phyloP scores from a whole-genome alignment of 2,113 vertebrate species.

The Amphiprion ocellaris region DNA sequence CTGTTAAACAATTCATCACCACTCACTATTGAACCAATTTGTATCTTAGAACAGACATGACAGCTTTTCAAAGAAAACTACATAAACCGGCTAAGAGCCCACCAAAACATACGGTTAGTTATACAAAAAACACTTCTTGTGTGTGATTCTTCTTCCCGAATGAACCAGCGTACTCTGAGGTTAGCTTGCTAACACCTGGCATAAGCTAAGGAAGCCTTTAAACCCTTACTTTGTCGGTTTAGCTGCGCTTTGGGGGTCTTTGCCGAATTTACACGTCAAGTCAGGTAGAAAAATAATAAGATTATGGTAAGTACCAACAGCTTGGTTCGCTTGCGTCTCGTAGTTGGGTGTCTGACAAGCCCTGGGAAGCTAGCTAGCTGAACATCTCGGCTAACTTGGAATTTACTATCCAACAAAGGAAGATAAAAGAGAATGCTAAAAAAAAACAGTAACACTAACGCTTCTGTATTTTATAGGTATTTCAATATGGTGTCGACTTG shows the following conservation, averaged over 20 bases:
- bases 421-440: not conserved
- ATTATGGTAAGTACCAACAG: constrained; percentile 22
- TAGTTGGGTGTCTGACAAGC: constrained; percentile 15
- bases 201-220: not conserved
- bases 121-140: constrained; percentile 34
- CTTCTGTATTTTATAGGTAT: not conserved
- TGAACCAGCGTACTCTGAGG: constrained; percentile 14
- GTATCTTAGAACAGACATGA: not conserved
- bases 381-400: constrained; percentile 42
- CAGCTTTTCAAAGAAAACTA: not conserved
- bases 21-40: not conserved
- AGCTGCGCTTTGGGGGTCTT: not conserved
- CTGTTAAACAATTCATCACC: not conserved
- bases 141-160: constrained; percentile 40
- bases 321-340: not conserved
- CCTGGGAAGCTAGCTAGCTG: constrained; percentile 48
- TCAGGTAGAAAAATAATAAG: not conserved
- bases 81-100: not conserved
- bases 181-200: constrained; percentile 20
- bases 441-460: no score
- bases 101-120: constrained; percentile 13
- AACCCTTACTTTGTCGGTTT: not conserved
- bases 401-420: constrained; percentile 26
- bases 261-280: not conserved
- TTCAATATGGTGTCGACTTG: not conserved